These are phyloP conservation scores for Heliconius hermathena DNA, from an alignment of 1,140 invertebrate genomes.

Conservation along the genomic window DNA sequence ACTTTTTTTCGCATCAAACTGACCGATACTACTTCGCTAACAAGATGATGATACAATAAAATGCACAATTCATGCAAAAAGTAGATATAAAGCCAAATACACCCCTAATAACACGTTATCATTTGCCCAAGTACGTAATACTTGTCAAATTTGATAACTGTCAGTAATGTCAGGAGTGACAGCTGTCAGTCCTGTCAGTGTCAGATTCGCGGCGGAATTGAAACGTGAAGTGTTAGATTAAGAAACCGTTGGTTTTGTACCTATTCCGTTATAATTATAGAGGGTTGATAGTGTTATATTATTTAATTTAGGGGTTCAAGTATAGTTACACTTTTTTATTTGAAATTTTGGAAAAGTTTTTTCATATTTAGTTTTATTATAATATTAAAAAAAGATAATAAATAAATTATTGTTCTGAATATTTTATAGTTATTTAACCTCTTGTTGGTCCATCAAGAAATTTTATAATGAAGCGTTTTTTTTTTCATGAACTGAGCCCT, in stretches of 20 bases:
- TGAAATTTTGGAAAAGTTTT: background rate
- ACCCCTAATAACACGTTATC: conserved; percentile 30
- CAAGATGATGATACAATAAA: conserved; percentile 24
- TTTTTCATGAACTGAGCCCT: too few species aligned
- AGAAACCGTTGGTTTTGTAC: background rate
- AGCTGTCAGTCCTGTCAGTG: conserved; percentile 23
- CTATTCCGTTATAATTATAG: conserved; percentile 15
- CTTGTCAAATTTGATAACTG: conserved; percentile 31
- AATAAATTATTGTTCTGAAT: background rate
- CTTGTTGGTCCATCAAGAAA: background rate
- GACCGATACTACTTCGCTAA: conserved; percentile 13
- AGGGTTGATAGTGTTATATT: conserved; percentile 2
- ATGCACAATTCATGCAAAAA: conserved; percentile 22
- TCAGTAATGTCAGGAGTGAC: conserved; percentile 25
- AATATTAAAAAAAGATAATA: background rate
- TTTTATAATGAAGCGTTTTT: background rate
- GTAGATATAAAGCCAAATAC: conserved; percentile 25
- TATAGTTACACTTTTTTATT: background rate
- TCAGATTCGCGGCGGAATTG: conserved; percentile 5
- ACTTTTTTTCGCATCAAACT: background rate
- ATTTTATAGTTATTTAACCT: background rate
- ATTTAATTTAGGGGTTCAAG: background rate
- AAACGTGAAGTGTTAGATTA: background rate
- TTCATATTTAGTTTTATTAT: background rate
- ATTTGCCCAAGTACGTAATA: conserved; percentile 19